These are phyloP conservation scores for Sebastes dallii DNA, from an alignment of 2,797 vertebrate genomes.

Conservation along the genomic window DNA sequence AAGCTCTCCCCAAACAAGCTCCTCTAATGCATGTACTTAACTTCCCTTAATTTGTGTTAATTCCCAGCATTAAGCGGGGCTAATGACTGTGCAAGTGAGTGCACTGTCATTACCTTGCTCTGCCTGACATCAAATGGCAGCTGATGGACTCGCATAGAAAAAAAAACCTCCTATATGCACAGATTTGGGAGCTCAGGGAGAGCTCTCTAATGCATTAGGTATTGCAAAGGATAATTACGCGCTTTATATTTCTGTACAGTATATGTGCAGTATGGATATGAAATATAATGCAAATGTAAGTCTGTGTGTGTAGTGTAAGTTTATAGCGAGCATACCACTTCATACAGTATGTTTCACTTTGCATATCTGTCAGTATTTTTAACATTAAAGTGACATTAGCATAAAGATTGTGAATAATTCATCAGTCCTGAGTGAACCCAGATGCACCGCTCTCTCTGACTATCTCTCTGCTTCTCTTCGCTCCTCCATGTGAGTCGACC, in stretches of 20 bases:
- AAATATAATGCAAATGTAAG: conserved; percentile 37
- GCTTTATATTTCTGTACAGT: conserved; percentile 58
- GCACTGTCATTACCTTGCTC: conserved; percentile 80
- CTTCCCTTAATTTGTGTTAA: conserved; percentile 85
- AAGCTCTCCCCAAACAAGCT: conserved; percentile 75
- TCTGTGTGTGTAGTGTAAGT: conserved; percentile 20
- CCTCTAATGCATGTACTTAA: conserved; percentile 84
- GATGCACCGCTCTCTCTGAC: conserved; percentile 70
- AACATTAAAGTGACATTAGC: conserved; percentile 83
- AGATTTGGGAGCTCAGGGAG: conserved; percentile 73
- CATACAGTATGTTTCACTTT: conserved; percentile 59
- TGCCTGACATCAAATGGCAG: conserved; percentile 77
- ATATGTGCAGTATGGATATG: conserved; percentile 57
- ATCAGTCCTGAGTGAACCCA: conserved; percentile 81
- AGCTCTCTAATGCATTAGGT: conserved; percentile 75
- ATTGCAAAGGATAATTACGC: conserved; percentile 72
- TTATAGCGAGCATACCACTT: conserved; percentile 23
- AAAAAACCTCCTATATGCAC: conserved; percentile 63
- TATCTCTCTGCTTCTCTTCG: conserved; percentile 52
- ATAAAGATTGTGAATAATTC: conserved; percentile 88
- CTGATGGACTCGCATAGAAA: conserved; percentile 69
- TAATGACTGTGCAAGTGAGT: conserved; percentile 80
- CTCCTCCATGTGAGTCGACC: conserved; percentile 77
- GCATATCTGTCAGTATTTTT: conserved; percentile 71
- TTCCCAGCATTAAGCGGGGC: conserved; percentile 78